phyloP scores from a whole-genome alignment of 2,113 vertebrate genomes.

The Oryzias celebensis region DNA sequence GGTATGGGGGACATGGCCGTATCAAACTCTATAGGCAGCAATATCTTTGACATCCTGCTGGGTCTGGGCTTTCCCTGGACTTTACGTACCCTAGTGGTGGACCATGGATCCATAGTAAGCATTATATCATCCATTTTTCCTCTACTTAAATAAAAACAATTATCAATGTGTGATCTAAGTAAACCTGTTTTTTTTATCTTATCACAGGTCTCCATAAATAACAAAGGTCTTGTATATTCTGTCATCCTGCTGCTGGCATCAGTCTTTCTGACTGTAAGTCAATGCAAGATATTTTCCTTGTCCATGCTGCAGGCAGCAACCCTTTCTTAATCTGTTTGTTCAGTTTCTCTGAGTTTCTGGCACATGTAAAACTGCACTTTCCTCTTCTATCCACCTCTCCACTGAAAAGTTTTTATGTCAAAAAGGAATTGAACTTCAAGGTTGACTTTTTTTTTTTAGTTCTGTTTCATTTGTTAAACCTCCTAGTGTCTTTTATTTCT shows the following conservation, averaged over 20 bases:
- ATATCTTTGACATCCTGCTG: slow-evolving; percentile 83
- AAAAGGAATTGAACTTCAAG: too few relatives aligned
- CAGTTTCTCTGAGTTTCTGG: too few relatives aligned
- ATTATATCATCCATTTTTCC: not conserved
- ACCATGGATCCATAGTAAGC: slow-evolving; percentile 72
- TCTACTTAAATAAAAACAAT: not conserved
- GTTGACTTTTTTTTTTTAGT: too few relatives aligned
- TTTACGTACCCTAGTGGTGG: slow-evolving; percentile 78
- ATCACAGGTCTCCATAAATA: slow-evolving; percentile 78
- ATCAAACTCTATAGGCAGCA: slow-evolving; percentile 83
- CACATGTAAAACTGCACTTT: too few relatives aligned
- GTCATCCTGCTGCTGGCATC: slow-evolving; percentile 80
- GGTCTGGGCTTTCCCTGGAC: slow-evolving; percentile 82
- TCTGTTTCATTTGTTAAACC: too few relatives aligned
- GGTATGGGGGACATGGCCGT: slow-evolving; percentile 84
- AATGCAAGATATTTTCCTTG: not conserved
- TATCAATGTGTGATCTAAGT: too few relatives aligned
- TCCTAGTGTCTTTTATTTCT: too few relatives aligned
- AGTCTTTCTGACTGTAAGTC: slow-evolving; percentile 79
- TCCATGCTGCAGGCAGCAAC: too few relatives aligned
- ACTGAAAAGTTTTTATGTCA: too few relatives aligned
- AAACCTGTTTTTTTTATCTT: not conserved
- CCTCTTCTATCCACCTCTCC: too few relatives aligned
- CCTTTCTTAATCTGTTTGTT: too few relatives aligned
- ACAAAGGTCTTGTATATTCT: slow-evolving; percentile 82